phyloP scores from a whole-genome alignment of 2,797 vertebrate genomes.

The Chromobotia macracanthus region DNA sequence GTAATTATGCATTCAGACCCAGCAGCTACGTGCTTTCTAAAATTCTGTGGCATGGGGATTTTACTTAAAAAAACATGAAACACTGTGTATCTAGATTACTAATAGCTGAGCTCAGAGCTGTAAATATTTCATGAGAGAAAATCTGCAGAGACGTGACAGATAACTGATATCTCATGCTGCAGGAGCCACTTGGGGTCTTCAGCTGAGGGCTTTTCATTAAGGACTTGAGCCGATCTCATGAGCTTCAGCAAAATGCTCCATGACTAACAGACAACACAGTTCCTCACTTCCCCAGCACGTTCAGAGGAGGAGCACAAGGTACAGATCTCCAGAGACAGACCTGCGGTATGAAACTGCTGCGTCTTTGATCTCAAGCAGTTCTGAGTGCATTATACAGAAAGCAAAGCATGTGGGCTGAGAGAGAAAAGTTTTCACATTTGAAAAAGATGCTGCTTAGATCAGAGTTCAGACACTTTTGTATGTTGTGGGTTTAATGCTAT shows the following conservation, averaged over 20 bases:
- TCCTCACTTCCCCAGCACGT: neutral
- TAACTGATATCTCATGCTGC: neutral
- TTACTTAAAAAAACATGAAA: constrained; percentile 17
- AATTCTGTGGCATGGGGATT: constrained; percentile 8
- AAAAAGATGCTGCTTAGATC: neutral
- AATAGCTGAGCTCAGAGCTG: constrained; percentile 29
- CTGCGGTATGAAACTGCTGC: constrained; percentile 6
- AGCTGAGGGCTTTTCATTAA: constrained; percentile 31
- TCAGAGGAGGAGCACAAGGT: constrained; percentile 24
- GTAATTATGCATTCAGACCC: neutral
- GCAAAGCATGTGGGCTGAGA: constrained; percentile 7
- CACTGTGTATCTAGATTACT: constrained; percentile 37
- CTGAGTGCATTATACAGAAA: constrained; percentile 5
- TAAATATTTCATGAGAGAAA: constrained; percentile 51
- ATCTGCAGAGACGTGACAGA: constrained; percentile 28
- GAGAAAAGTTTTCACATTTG: constrained; percentile 6
- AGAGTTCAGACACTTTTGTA: neutral
- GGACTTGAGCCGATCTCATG: constrained; percentile 14
- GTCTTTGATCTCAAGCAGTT: constrained; percentile 7
- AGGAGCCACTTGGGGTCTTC: constrained; percentile 7
- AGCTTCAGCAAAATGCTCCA: neutral
- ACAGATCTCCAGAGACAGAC: constrained; percentile 21
- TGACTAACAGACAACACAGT: constrained; percentile 7
- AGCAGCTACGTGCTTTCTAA: neutral
- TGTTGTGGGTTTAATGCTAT: neutral